Percentiles rank a stretch among this genome's conserved stretches.
Evolutionary conservation across 2,888 invertebrate species (phyloP).

Genomic region (Nebria brevicollis): DNA sequence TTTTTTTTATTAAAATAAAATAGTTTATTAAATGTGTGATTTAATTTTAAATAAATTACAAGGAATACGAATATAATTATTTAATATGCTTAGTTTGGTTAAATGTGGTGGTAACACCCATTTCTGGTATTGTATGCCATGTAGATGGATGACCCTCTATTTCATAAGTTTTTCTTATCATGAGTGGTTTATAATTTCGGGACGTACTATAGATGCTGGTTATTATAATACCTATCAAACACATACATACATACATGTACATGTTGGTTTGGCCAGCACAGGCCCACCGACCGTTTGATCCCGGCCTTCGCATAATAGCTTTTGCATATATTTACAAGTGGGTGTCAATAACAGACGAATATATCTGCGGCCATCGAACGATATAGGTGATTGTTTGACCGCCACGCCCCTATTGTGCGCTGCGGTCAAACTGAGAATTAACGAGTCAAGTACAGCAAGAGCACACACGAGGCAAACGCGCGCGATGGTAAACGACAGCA

Average conservation of each 20-base stretch:
- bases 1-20: no score
- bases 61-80: no score
- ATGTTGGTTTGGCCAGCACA: not conserved
- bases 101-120: no score
- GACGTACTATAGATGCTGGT: not conserved
- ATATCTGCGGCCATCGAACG: constrained; percentile 47
- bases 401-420: constrained; percentile 53
- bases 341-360: constrained; percentile 29
- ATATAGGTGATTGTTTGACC: constrained; percentile 56
- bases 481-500: constrained; percentile 29
- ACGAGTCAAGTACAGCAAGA: constrained; percentile 55
- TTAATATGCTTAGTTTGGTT: no score
- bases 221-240: not conserved
- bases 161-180: not conserved
- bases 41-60: no score
- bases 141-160: not conserved
- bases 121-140: not conserved
- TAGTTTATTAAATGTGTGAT: no score
- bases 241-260: not conserved
- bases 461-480: constrained; percentile 49
- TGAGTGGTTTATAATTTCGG: not conserved
- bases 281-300: constrained; percentile 11
- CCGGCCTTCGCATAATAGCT: constrained; percentile 14
- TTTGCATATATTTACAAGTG: constrained; percentile 34
- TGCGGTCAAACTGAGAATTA: constrained; percentile 53